Evolutionary conservation across 1,140 invertebrate species (phyloP), one percentile per base, ranked within the genome.

Genomic region (Drosophila nebulosa): DNA sequence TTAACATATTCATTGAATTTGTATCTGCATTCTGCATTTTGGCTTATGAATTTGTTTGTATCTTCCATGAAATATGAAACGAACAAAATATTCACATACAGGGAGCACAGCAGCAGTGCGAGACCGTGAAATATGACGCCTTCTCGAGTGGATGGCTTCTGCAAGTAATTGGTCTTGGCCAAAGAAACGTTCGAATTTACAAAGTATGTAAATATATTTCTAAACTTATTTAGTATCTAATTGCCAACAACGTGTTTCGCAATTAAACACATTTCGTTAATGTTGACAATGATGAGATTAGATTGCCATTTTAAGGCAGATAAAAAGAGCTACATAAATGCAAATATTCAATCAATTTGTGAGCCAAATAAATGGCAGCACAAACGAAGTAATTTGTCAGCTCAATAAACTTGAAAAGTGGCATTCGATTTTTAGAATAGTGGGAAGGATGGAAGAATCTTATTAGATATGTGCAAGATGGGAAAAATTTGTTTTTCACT

Each of bases 1-100:
- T 86, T 85, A 77, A 86, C 81, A 85, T 85, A 85, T 85, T 85
- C 81, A 81, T 81, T 85, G 81, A 81, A 85, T 81, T 70, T 52
- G 62, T 78, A 86, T 46, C 39, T 46, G 39, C 39, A 46, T 46
- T 46, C 18, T 46, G 16, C 7, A 42, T 42, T 42, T 42, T 42
- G 14, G 5, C 4, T 21, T 46, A 46, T 46, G 39, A 18, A 46
- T 46, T 46, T 46, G 39, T 46, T 46, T 46, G 39, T 46, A 46
- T 46, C 39, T 46, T 46, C 7, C 10, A 46, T 21, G 16, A 42
- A 42, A 16, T 39, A 39, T 5, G 14, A 42, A 42, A 30, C 10
- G 16, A 18, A 42, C 14, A 42, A 30, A 9, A 9, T 6, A 9
- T 30, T 30, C 27, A n/a, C n/a, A n/a, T n/a, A n/a, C n/a, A n/a